Base-by-base conservation (phyloP, 2,113 vertebrate genomes). In the Chloebia gouldiae region DNA sequence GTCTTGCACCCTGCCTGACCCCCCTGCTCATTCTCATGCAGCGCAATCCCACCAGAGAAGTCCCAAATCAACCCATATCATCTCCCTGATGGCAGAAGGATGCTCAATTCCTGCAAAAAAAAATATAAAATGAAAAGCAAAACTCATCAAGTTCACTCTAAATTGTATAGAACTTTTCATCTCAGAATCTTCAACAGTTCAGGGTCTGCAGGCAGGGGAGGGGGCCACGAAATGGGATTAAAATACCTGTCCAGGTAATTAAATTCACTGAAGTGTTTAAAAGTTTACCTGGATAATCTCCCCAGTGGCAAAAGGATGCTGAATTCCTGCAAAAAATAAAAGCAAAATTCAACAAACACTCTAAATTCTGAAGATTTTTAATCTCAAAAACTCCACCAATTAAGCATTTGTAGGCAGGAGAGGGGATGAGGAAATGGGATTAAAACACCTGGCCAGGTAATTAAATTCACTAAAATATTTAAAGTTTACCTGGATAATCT, bases 381-480 rank as follows among this genome's bases (percentile, higher is more conserved):
- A 4, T 15, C 22, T 49, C 35, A 19, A 12, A 16, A 60, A 8
- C 11, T 44, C 7, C 39, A 64, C 24, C 24, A 13, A 1, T 16
- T 6, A 22, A 77, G 57, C 28, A n/a, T 49, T 49, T 39, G n/a
- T 9, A 7, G 60, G 25, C 39, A 45, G 9, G 39, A 25, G 6
- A 65, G 11, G 25, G 49, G 16, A 6, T 4, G 3, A 45, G 89
- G 89, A 90, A 89, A 57, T 66, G 69, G 89, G 96, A 96, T 97
- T 95, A 95, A 96, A 97, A 97, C 95, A 98, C 94, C 76, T 91
- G 96, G 95, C 14, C 56, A 93, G 96, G 88, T 95, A 96, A 98
- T 98, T 97, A 97, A 95, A 93, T 81, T 71, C 90, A 51, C 88
- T 97, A 86, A 88, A 92, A 94, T 86, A 93, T 25, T 50, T 15